Evolutionary conservation across 1,140 invertebrate species (phyloP), one percentile per base, ranked within the genome.

Genomic region (Psilanteris sp.): DNA sequence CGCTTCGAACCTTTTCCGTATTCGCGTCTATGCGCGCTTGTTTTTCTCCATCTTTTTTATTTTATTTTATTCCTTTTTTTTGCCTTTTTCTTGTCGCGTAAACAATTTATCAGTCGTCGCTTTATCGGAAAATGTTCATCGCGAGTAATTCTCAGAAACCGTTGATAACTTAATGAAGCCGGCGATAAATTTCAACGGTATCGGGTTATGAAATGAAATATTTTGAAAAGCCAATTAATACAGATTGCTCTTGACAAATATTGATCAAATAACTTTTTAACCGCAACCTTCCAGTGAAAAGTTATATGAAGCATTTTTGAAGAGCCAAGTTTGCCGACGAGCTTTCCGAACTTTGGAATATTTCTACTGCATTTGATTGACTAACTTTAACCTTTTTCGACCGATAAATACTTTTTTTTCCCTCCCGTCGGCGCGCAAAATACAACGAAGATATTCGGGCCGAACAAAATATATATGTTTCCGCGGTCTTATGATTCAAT

Each of bases 251-350:
- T 13, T 20, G 32, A 29, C 29, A 46, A 61, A 46, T 46, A 37
- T 46, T 29, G 43, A 61, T 48, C 32, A 37, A 37, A 13, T 27
- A 37, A 44, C 20, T 34, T 44, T 32, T 20, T 20, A 8, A 43
- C 9, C 10, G 32, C 37, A 5, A 4, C 3, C 11, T 22, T 57
- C 27, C 26, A 46, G 34, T 37, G 39, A 46, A 46, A 61, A 46
- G 41, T 48, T 61, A 61, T 61, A 37, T 29, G 55, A 61, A 48
- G 22, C 55, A 48, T 37, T 61, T 48, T 31, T 62, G 39, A 44
- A 20, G 39, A 36, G 27, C 29, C n/a, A 61, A 46, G 8, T 61
- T 59, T 31, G 1, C 1, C 26, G 11, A 26, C 10, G n/a, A 26
- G 32, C 43, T 48, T 48, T n/a, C 11, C 6, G 16, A 62, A 62